Conservation (phyloP, 2,888 invertebrate species). For the Limnephilus rhombicus region DNA sequence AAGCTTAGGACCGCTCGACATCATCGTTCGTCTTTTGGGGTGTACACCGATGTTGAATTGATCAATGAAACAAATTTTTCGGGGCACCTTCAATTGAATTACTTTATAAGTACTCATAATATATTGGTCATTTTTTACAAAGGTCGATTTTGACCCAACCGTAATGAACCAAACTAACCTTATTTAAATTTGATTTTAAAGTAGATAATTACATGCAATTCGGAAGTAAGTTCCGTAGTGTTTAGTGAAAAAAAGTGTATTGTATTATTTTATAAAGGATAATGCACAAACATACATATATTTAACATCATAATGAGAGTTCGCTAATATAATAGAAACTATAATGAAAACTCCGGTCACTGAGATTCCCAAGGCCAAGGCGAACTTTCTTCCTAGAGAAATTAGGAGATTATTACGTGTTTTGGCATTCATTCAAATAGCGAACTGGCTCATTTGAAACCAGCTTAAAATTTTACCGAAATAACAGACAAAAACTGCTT, state of each 20-base stretch:
- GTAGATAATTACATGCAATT: background rate
- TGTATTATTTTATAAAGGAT: background rate
- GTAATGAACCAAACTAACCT: background rate
- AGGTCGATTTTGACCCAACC: too few relatives aligned
- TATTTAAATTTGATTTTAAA: background rate
- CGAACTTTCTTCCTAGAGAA: slow-evolving; percentile 16
- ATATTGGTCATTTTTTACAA: too few relatives aligned
- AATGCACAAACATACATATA: background rate
- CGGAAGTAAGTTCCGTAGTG: background rate
- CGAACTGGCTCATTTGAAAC: slow-evolving; percentile 1
- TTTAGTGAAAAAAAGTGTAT: background rate
- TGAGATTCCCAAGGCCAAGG: background rate
- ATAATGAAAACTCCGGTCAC: background rate
- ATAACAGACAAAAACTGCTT: slow-evolving; percentile 5
- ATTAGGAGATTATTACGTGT: background rate
- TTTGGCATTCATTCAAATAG: background rate
- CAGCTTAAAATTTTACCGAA: background rate
- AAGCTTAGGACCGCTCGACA: too few relatives aligned
- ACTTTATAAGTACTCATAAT: too few relatives aligned
- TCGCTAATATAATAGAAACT: background rate
- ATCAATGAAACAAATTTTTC: background rate
- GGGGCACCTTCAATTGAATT: too few relatives aligned
- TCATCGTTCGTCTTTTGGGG: too few relatives aligned
- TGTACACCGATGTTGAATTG: too few relatives aligned
- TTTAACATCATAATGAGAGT: background rate